Conservation (phyloP, 1,140 invertebrate species). For the Aphis gossypii region DNA sequence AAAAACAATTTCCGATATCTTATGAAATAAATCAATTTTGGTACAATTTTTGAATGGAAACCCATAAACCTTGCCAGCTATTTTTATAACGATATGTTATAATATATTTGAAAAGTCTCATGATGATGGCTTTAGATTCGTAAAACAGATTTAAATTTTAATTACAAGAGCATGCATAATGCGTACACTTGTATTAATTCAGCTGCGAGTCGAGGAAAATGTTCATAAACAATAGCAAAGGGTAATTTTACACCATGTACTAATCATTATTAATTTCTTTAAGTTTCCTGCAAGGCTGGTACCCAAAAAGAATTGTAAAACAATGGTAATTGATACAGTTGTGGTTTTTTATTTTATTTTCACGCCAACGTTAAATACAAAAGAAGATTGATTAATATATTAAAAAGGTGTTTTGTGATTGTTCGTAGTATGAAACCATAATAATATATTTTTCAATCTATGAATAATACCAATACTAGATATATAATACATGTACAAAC, state of each 20-base stretch:
- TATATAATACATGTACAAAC: no score
- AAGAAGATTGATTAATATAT: background rate
- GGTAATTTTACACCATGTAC: background rate
- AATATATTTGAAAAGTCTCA: background rate
- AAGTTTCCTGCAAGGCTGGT: background rate
- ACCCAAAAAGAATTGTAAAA: background rate
- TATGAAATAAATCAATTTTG: background rate
- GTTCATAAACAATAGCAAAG: conserved; percentile 16
- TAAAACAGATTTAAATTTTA: background rate
- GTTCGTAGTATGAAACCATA: background rate
- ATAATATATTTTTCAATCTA: background rate
- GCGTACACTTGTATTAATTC: background rate
- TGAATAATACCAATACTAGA: background rate
- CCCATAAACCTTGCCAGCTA: background rate
- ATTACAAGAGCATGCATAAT: background rate
- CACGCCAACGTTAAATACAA: background rate
- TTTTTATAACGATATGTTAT: background rate
- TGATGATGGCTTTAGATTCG: background rate
- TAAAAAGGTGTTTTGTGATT: background rate
- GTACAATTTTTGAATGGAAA: background rate
- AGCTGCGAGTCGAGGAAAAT: background rate
- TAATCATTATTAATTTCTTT: background rate
- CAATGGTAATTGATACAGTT: conserved; percentile 1
- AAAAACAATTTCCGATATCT: background rate
- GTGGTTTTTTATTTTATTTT: background rate